Evolutionary conservation across 2,888 invertebrate species (phyloP).

Genomic region (Cantharis nigra): DNA sequence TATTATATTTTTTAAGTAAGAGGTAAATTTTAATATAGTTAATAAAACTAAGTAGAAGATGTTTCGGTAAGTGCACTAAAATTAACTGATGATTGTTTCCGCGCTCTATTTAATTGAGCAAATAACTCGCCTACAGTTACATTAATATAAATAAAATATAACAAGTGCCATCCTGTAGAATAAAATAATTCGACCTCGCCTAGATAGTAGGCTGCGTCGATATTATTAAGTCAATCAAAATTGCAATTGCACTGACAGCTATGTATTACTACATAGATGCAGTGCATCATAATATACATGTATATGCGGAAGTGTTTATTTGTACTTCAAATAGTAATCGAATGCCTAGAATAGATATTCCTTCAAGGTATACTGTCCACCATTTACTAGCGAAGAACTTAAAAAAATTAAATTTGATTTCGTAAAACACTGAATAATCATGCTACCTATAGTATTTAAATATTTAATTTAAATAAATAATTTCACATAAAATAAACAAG

Average conservation of each 20-base stretch:
- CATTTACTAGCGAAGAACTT: neutral
- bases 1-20: neutral
- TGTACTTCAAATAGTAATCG: neutral
- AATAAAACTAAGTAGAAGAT: constrained; percentile 13
- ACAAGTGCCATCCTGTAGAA: constrained; percentile 53
- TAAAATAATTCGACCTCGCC: constrained; percentile 50
- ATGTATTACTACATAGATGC: constrained; percentile 7
- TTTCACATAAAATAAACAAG: neutral
- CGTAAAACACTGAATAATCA: neutral
- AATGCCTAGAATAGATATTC: neutral
- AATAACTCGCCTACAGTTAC: constrained; percentile 56
- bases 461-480: neutral
- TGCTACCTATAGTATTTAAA: too few relatives aligned
- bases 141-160: constrained; percentile 57
- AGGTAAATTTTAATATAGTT: neutral
- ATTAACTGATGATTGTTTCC: constrained; percentile 30
- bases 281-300: constrained; percentile 7
- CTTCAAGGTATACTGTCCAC: neutral
- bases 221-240: constrained; percentile 32
- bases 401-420: neutral
- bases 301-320: constrained; percentile 16
- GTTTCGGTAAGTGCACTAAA: constrained; percentile 22
- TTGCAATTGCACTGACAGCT: constrained; percentile 26
- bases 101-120: constrained; percentile 48
- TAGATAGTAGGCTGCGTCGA: constrained; percentile 30